These are phyloP conservation scores for Empidonax alnorum DNA, from an alignment of 2,113 vertebrate species.

Conservation along the genomic window DNA sequence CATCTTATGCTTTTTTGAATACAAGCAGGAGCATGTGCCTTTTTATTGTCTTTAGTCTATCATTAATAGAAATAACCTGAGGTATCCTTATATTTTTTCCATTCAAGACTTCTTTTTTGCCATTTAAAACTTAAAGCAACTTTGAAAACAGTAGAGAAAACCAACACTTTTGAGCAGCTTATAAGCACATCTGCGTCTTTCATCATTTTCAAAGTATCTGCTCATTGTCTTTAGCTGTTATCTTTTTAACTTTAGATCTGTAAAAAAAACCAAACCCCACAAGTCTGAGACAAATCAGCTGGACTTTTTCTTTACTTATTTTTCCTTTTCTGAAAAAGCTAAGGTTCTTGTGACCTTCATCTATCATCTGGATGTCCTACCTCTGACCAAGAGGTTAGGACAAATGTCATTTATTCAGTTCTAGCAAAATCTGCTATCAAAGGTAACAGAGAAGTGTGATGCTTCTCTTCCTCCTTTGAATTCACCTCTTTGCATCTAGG, in stretches of 20 bases:
- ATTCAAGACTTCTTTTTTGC: neutral
- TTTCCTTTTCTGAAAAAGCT: neutral
- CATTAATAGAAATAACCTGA: neutral
- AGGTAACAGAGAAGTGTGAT: neutral
- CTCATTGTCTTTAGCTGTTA: neutral
- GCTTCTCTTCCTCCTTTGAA: neutral
- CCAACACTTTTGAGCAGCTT: constrained; percentile 1
- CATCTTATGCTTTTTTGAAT: constrained; percentile 7
- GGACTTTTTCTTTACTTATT: neutral
- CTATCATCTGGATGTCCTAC: neutral
- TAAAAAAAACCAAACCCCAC: neutral
- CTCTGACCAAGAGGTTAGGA: constrained; percentile 7
- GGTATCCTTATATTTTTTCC: neutral
- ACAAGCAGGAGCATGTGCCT: neutral
- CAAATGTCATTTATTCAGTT: neutral
- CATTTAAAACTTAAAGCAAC: neutral
- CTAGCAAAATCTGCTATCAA: neutral
- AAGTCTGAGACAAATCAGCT: neutral
- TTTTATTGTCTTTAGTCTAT: neutral
- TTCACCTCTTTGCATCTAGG: neutral
- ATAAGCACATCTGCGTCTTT: neutral
- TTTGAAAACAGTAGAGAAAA: neutral
- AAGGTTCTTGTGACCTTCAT: neutral
- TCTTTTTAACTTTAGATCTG: constrained; percentile 1
- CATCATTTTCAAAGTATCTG: neutral